Evolutionary conservation across 2,797 vertebrate species (phyloP), one percentile per base, ranked within the genome.

Genomic region (Sebastes oblongus): DNA sequence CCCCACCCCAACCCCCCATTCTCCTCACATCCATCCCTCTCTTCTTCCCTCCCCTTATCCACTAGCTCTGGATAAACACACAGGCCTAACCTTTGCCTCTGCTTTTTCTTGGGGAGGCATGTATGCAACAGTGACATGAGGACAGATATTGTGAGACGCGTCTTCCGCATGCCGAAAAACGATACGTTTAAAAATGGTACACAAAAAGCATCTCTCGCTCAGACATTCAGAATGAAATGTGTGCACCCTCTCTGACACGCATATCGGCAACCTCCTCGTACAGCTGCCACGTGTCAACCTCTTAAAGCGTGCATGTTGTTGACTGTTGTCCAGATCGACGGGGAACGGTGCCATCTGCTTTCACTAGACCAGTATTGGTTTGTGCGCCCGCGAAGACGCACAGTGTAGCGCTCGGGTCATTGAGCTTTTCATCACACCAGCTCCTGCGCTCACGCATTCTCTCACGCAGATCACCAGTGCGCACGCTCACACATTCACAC

Each of bases 401-500:
- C 81, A 50, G 59, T 56, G 65, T 64, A 72, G 60, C 67, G 9
- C 75, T 80, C 14, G 54, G 76, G 82, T 85, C 77, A 62, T 75
- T 82, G 77, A 88, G 83, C 80, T 86, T 88, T 88, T 87, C 75
- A 72, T 86, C 66, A 50, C 72, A 77, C 73, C 66, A 22, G 81
- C 79, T 69, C 46, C 29, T 18, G 61, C 6, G 8, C 73, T 81
- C 73, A 30, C 34, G 12, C 72, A 13, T 78, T 77, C 72, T 78
- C 72, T 76, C 67, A 16, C 39, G 59, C 79, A 52, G 71, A 66
- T 77, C 25, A 16, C 56, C 59, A n/a, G 1, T 32, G 67, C 22
- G 8, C 78, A 72, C 73, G 24, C 81, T 87, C 81, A 68, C 73
- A 80, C 86, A 84, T 86, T 89, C 88, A 87, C 86, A 90, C 85